Conservation (phyloP, 2,888 invertebrate genomes). For the Nasonovia ribisnigri region DNA sequence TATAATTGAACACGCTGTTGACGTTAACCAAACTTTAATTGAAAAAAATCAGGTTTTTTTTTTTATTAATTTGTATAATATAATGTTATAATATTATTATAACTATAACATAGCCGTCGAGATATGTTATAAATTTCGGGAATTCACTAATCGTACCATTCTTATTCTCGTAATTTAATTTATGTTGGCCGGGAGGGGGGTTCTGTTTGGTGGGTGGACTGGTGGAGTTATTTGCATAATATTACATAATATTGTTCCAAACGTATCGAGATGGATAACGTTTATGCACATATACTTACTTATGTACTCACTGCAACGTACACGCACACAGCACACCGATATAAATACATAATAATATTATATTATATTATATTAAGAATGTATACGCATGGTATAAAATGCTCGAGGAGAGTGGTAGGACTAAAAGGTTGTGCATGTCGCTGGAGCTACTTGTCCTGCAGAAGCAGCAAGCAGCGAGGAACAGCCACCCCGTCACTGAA, state of each 20-base stretch:
- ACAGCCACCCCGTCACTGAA: neutral
- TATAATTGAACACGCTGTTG: neutral
- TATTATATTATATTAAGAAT: neutral
- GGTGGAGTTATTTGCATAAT: neutral
- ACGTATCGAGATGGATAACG: neutral
- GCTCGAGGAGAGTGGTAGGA: neutral
- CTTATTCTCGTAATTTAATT: neutral
- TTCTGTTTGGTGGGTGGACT: neutral
- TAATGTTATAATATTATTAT: neutral
- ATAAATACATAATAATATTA: neutral
- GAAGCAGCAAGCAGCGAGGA: neutral
- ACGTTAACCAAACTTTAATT: neutral
- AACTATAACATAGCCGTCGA: neutral
- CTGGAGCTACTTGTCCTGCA: neutral
- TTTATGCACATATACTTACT: neutral
- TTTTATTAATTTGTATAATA: neutral
- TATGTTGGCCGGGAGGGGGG: neutral
- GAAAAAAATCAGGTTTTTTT: neutral
- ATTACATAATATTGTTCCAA: neutral
- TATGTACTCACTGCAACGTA: neutral
- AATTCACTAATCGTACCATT: too few relatives aligned
- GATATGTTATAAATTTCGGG: neutral
- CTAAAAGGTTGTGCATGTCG: constrained; percentile 6
- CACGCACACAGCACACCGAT: neutral
- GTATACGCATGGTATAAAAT: neutral